phyloP scores from a whole-genome alignment of 2,113 vertebrate species.

The Cynocephalus volans region DNA sequence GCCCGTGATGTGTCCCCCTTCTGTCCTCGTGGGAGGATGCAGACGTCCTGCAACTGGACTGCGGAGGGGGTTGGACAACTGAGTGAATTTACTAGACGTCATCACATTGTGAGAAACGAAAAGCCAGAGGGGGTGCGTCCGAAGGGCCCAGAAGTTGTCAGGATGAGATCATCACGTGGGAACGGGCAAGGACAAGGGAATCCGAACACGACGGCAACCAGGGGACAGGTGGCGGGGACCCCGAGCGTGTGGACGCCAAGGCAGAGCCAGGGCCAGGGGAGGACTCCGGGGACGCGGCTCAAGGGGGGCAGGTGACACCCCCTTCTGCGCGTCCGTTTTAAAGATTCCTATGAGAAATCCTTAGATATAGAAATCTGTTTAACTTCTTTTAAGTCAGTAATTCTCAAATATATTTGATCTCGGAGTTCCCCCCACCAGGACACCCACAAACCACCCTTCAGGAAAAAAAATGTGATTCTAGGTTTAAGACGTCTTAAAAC shows the following conservation, averaged over 20 bases:
- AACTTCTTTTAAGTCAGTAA: background rate
- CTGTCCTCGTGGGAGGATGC: background rate
- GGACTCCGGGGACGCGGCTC: background rate
- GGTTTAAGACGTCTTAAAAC: background rate
- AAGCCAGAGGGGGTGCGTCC: background rate
- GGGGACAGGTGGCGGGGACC: background rate
- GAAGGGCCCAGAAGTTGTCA: background rate
- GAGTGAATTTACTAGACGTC: background rate
- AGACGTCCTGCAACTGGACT: background rate
- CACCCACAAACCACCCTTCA: background rate
- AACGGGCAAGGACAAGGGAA: background rate
- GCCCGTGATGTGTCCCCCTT: too few relatives aligned
- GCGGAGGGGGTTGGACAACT: background rate
- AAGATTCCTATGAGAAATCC: background rate
- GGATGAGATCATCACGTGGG: background rate
- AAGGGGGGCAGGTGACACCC: background rate
- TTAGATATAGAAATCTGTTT: background rate
- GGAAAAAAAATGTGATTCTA: background rate
- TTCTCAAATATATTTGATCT: background rate
- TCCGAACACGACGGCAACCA: too few relatives aligned
- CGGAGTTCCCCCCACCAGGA: too few relatives aligned
- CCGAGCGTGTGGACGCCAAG: accelerated
- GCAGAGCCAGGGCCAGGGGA: background rate
- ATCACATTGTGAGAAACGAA: background rate
- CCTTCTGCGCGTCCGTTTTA: background rate